Base-by-base conservation (phyloP, 2,113 vertebrate species). In the Chaetorhynchus papuensis region DNA sequence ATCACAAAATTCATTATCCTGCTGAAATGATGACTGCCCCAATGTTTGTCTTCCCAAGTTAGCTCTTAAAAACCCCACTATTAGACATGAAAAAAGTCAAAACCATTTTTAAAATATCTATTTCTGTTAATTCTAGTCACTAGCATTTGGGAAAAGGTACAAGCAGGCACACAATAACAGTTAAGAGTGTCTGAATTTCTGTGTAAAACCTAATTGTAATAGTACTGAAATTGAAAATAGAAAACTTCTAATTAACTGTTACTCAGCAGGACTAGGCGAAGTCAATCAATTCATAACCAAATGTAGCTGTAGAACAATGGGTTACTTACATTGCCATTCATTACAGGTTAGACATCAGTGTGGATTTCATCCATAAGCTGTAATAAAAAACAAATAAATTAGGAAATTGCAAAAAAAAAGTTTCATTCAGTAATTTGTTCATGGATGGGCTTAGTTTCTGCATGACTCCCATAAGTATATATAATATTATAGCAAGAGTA, bases 301-400 rank as follows among this genome's bases (percentile, higher is more conserved):
- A 86, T 56, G 8, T 49, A 94, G 24, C 54, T 77, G 13, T 80
- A 90, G 44, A 93, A 68, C 24, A 66, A 49, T 9, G 39, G 47
- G n/a, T 88, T 95, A 97, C 94, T 97, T 96, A 97, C 94, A 28
- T 78, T 65, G 16, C 11, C n/a, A 83, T 82, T 90, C 72, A 27
- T 60, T 86, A 42, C 79, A 83, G 87, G 64, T 90, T 80, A 75
- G 79, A 30, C 68, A 49, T 78, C 90, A 56, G 16, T 33, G 45
- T 39, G n/a, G 68, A 56, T 93, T 93, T 93, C 88, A 90, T 88
- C 66, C 68, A 35, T 88, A 64, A 68, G 35, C 96, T 97, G 95
- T 64, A 96, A 97, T 63, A 92, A 93, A 91, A 94, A 7, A 83
- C n/a, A 91, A 83, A 85, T 44, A 54, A 69, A 80, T 96, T 16